Conservation (phyloP, 2,888 invertebrate genomes). For the Philhelius pedissequus region DNA sequence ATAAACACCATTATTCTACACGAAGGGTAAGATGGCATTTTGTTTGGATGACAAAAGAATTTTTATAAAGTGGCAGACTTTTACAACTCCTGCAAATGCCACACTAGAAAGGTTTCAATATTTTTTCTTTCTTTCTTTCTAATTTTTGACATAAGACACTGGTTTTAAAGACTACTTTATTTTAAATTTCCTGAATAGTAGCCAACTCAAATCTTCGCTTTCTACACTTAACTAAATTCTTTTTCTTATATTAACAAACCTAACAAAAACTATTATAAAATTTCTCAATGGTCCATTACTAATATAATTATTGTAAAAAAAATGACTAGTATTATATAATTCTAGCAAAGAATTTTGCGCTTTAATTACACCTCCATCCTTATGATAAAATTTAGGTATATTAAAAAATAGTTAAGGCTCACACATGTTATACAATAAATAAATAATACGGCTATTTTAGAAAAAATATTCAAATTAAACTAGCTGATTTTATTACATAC, state of each 20-base stretch:
- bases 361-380: constrained; percentile 72
- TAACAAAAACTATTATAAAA: background rate
- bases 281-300: constrained; percentile 72
- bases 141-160: too few relatives aligned
- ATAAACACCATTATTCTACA: too few relatives aligned
- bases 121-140: too few relatives aligned
- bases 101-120: too few relatives aligned
- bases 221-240: background rate
- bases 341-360: constrained; percentile 68
- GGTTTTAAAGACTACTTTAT: too few relatives aligned
- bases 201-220: background rate
- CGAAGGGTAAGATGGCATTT: too few relatives aligned
- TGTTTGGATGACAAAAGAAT: too few relatives aligned
- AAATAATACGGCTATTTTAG: constrained; percentile 67
- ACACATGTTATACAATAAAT: constrained; percentile 36
- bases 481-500: constrained; percentile 39
- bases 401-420: constrained; percentile 41
- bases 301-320: constrained; percentile 46
- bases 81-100: too few relatives aligned
- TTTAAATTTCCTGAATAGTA: too few relatives aligned
- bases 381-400: constrained; percentile 73
- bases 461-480: constrained; percentile 18
- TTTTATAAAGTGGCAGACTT: too few relatives aligned
- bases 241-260: background rate
- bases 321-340: constrained; percentile 57